phyloP scores from a whole-genome alignment of 2,888 invertebrate species.

The Agapetus fuscipes region DNA sequence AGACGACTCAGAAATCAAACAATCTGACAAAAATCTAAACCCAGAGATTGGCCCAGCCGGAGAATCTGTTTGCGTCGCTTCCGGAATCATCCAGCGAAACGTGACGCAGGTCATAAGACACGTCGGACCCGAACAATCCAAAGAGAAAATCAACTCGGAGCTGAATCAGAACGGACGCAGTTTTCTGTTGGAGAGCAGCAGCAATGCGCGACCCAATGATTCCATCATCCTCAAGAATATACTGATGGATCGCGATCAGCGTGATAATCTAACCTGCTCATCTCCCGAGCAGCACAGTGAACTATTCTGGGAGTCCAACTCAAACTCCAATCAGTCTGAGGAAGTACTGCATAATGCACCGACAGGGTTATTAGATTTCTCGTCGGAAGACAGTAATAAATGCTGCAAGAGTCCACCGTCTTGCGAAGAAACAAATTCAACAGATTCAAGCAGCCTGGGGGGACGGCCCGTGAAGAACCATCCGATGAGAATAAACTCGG shows the following conservation, averaged over 20 bases:
- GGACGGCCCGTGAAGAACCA: constrained; percentile 27
- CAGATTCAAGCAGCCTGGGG: constrained; percentile 26
- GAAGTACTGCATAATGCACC: constrained; percentile 25
- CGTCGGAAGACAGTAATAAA: constrained; percentile 39
- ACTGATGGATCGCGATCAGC: constrained; percentile 16
- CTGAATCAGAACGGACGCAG: constrained; percentile 15
- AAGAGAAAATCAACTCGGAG: constrained; percentile 4
- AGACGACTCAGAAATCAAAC: constrained; percentile 32
- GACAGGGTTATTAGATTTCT: constrained; percentile 29
- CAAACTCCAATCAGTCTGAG: constrained; percentile 35
- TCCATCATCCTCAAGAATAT: constrained; percentile 15
- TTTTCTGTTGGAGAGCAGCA: constrained; percentile 14
- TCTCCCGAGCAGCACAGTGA: constrained; percentile 37
- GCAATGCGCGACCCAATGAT: constrained; percentile 10
- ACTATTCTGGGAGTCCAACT: constrained; percentile 40
- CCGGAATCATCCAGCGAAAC: constrained; percentile 24
- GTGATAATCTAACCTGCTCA: constrained; percentile 24
- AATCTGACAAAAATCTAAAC: constrained; percentile 13
- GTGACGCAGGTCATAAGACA: constrained; percentile 39
- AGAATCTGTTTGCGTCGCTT: constrained; percentile 33
- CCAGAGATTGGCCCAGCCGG: constrained; percentile 34
- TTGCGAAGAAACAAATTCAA: constrained; percentile 37
- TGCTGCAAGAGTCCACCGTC: constrained; percentile 38
- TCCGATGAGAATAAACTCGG: constrained; percentile 35
- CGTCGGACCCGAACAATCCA: constrained; percentile 32